Conservation (phyloP, 2,888 invertebrate species). For the Plagodis pulveraria region DNA sequence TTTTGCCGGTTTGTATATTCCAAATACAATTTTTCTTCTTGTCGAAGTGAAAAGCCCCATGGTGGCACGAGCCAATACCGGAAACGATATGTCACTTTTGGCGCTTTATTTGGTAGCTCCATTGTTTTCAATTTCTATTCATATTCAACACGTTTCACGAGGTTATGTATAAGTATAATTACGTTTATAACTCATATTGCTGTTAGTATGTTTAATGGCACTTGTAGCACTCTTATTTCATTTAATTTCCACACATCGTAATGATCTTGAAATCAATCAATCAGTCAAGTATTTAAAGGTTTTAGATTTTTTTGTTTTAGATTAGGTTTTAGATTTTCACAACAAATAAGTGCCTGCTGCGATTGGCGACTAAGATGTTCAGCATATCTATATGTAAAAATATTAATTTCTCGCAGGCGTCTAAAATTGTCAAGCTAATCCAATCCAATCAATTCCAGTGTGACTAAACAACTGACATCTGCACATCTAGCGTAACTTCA, state of each 20-base stretch:
- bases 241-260: conserved; percentile 2
- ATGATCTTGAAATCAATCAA: not conserved
- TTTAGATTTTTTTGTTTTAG: too few relatives aligned
- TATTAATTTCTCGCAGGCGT: conserved; percentile 4
- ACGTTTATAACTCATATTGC: conserved; percentile 20
- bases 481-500: too few relatives aligned
- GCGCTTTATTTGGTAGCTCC: conserved; percentile 41
- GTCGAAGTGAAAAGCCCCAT: conserved; percentile 68
- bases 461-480: too few relatives aligned
- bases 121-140: conserved; percentile 25
- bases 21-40: conserved; percentile 71
- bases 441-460: too few relatives aligned
- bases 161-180: conserved; percentile 1
- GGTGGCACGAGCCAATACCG: conserved; percentile 65
- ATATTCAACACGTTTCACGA: conserved; percentile 18
- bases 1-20: conserved; percentile 72
- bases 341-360: conserved; percentile 4
- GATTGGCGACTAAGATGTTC: not conserved
- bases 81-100: conserved; percentile 51
- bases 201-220: conserved; percentile 27
- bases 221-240: conserved; percentile 21
- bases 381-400: not conserved
- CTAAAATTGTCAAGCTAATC: not conserved
- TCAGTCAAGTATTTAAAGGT: not conserved
- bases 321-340: not conserved